A percentile compares a stretch with the other conserved stretches of the same genome.
Conservation (phyloP, 2,113 vertebrate species). For the Noturus placidus region DNA sequence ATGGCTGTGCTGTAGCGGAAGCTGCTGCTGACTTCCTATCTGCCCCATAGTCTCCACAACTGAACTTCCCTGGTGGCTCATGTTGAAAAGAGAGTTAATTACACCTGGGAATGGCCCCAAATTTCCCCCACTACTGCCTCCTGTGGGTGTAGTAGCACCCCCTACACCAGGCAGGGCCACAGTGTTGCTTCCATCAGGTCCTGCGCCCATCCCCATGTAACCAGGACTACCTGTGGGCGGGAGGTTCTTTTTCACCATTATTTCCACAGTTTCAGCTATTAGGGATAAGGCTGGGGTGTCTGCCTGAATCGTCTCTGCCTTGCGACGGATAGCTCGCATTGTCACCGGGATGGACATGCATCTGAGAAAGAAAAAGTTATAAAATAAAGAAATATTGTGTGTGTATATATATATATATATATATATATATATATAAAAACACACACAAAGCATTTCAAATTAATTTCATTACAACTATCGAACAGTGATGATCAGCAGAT, state of each 20-base stretch:
- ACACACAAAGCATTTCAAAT: background rate
- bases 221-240: slow-evolving; percentile 92
- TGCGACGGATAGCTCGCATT: slow-evolving; percentile 95
- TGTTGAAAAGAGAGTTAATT: slow-evolving; percentile 86
- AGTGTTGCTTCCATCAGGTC: slow-evolving; percentile 70
- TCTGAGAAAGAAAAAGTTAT: slow-evolving; percentile 63
- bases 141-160: slow-evolving; percentile 86
- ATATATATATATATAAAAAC: too few relatives aligned
- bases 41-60: slow-evolving; percentile 65
- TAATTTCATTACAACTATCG: background rate
- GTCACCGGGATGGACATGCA: slow-evolving; percentile 99
- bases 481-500: background rate
- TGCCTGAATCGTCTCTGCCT: slow-evolving; percentile 97
- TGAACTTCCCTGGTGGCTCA: slow-evolving; percentile 68
- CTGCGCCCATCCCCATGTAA: slow-evolving; percentile 86
- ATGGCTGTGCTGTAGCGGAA: slow-evolving; percentile 81
- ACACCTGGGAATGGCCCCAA: slow-evolving; percentile 70
- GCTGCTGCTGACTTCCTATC: slow-evolving; percentile 65
- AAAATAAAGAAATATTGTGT: too few relatives aligned
- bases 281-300: slow-evolving; percentile 94
- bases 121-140: slow-evolving; percentile 64
- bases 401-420: too few relatives aligned
- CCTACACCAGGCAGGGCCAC: slow-evolving; percentile 81
- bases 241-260: slow-evolving; percentile 97
- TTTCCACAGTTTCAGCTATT: slow-evolving; percentile 97